Evolutionary conservation across 1,140 invertebrate species (phyloP), one percentile per base, ranked within the genome.

Genomic region (Drosophila malerkotliana): DNA sequence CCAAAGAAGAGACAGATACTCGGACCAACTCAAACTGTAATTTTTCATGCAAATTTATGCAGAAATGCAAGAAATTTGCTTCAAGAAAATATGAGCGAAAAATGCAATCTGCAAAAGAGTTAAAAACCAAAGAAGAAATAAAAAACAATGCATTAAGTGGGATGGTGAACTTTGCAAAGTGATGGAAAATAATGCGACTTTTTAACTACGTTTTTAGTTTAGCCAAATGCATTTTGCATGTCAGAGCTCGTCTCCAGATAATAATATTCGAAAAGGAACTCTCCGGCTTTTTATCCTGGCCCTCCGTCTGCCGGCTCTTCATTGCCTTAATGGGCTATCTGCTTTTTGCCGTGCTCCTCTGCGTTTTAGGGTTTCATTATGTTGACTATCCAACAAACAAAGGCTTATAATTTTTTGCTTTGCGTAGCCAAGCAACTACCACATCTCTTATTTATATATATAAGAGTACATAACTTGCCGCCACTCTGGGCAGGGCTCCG

Each of bases 151-250:
- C 48, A 30, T 52, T 34, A 39, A 57, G 59, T 67, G 72, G 49
- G 47, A 49, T 12, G 55, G 66, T n/a, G 52, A 76, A 77, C 69
- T 88, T 85, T 87, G 44, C 69, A 15, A 68, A 88, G 80, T 82
- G 82, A 87, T 85, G 79, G 83, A 59, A 79, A 85, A 88, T 85
- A 85, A 85, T 85, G 83, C 75, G 82, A 88, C 82, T 85, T 85
- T 87, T 78, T 85, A 87, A 85, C 82, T 88, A 88, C 59, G 52
- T 71, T 75, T 71, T 74, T 73, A 73, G 71, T 58, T 85, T 78
- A 39, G 64, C 67, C 62, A 87, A 85, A 85, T 85, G 82, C 82
- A 82, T 75, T 85, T 87, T 87, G 78, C 82, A 82, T 85, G 82
- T 82, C 82, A 71, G 76, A 79, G 67, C 69, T 71, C 67, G 79